Conservation (phyloP, 2,797 vertebrate genomes). For the Gymnothorax javanicus region DNA sequence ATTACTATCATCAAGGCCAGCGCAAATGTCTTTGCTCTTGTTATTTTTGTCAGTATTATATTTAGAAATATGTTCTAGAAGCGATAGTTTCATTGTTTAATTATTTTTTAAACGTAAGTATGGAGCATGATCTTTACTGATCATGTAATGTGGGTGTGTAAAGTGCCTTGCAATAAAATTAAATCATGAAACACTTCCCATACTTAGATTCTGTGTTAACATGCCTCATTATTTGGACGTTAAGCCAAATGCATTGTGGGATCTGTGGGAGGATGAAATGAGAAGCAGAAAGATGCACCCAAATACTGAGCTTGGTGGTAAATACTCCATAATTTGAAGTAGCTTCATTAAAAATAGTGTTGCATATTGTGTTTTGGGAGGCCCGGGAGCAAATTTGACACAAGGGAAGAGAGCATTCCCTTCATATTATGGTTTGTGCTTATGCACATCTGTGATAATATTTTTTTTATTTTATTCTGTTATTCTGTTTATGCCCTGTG, state of each 20-base stretch:
- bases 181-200: background rate
- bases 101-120: background rate
- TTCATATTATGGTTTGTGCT: background rate
- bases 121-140: background rate
- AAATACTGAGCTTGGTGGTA: background rate
- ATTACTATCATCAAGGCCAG: background rate
- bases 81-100: background rate
- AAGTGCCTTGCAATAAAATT: background rate
- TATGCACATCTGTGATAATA: background rate
- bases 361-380: background rate
- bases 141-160: background rate
- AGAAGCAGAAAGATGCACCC: background rate
- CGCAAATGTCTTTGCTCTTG: too few relatives aligned
- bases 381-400: conserved; percentile 20
- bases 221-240: background rate
- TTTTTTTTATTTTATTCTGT: conserved; percentile 1
- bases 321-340: background rate
- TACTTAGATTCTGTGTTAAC: background rate
- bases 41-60: too few relatives aligned
- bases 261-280: background rate
- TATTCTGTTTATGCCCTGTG: conserved; percentile 2
- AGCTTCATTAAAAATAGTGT: background rate
- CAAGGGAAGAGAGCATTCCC: conserved; percentile 6
- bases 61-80: background rate
- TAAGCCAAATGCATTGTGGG: background rate